Conservation (phyloP, 2,113 vertebrate genomes). For the Calypte anna region DNA sequence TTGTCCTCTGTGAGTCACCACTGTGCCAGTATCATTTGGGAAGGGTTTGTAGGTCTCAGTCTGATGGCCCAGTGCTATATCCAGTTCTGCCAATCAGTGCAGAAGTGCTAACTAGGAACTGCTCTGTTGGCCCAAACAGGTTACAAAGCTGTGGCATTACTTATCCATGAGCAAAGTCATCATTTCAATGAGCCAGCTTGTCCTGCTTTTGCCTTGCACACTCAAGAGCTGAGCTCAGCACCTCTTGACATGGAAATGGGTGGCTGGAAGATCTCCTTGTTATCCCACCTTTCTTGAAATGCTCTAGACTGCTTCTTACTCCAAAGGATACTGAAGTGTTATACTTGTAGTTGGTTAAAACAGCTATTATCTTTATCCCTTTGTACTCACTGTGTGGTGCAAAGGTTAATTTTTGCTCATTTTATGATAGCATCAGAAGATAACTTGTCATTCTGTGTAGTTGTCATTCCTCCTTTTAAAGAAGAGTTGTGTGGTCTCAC, state of each 20-base stretch:
- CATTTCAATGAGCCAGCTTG: neutral
- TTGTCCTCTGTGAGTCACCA: neutral
- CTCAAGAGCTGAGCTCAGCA: neutral
- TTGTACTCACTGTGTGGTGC: neutral
- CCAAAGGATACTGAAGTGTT: neutral
- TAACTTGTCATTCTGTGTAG: neutral
- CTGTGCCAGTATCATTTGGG: neutral
- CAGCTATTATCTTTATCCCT: neutral
- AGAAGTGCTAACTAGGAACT: neutral
- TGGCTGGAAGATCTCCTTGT: neutral
- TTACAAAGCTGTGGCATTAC: neutral
- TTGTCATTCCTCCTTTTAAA: neutral
- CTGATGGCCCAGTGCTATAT: rapidly evolving
- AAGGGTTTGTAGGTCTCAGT: neutral
- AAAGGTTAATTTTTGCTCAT: neutral
- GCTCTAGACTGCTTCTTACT: neutral
- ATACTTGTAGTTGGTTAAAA: neutral
- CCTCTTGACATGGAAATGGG: neutral
- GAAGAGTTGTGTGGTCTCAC: neutral
- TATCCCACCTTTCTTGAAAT: neutral
- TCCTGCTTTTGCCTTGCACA: rapidly evolving
- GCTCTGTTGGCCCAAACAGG: neutral
- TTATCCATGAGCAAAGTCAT: neutral
- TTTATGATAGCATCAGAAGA: neutral
- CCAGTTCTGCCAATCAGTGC: neutral